Evolutionary conservation across 1,140 invertebrate species (phyloP).

Genomic region (Marisa cornuarietis): DNA sequence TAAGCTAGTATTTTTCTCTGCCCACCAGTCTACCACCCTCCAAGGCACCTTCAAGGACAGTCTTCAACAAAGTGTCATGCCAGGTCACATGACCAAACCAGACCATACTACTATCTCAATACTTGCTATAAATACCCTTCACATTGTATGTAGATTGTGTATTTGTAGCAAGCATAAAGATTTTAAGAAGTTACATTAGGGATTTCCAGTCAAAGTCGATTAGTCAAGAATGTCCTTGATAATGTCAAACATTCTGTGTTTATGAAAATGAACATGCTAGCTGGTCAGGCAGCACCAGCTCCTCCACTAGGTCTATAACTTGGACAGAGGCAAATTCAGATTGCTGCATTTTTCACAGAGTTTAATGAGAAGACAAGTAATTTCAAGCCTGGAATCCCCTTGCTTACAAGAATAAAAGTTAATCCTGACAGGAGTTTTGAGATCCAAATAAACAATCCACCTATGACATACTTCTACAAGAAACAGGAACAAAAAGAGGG

Average conservation of each 20-base stretch:
- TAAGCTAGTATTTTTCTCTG: too few relatives aligned
- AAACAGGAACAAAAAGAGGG: constrained; percentile 86
- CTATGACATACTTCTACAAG: constrained; percentile 89
- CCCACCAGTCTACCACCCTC: too few relatives aligned
- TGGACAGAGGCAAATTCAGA: constrained; percentile 94
- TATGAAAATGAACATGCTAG: constrained; percentile 82
- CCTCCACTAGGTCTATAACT: constrained; percentile 92
- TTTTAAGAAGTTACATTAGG: too few relatives aligned
- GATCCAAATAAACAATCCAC: constrained; percentile 85
- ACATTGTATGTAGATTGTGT: too few relatives aligned
- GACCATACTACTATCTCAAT: too few relatives aligned
- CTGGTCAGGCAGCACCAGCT: constrained; percentile 84
- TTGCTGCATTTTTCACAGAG: constrained; percentile 96
- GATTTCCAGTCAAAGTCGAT: neutral
- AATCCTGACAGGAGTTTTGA: constrained; percentile 89
- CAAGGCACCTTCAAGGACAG: too few relatives aligned
- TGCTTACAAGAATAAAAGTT: constrained; percentile 83
- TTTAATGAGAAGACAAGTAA: constrained; percentile 95
- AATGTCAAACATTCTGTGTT: constrained; percentile 48
- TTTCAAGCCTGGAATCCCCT: constrained; percentile 90
- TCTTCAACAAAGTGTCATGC: too few relatives aligned
- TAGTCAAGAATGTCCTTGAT: constrained; percentile 40
- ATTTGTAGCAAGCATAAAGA: too few relatives aligned
- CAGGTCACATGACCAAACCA: too few relatives aligned
- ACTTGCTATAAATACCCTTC: too few relatives aligned